Percentiles rank a stretch among this genome's conserved stretches.
Conservation (phyloP, 2,113 vertebrate genomes). For the Brachypteracias leptosomus region DNA sequence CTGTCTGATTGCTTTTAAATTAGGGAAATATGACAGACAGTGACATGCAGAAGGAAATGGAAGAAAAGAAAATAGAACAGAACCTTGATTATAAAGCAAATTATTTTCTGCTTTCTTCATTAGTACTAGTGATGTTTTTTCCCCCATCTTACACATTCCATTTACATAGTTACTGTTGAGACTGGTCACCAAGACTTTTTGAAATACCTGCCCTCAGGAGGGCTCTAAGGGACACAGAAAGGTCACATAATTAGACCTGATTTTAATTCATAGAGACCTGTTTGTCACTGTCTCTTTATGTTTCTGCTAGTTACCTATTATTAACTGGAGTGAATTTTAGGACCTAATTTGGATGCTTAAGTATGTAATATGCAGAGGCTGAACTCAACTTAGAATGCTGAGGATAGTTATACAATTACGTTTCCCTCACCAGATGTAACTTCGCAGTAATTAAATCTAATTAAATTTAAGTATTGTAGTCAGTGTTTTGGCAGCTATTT, state of each 20-base stretch:
- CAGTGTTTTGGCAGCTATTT: constrained; percentile 64
- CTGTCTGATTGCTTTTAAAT: constrained; percentile 37
- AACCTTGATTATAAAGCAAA: constrained; percentile 25
- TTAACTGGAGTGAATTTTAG: constrained; percentile 82
- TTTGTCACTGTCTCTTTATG: constrained; percentile 71
- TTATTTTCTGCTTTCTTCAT: constrained; percentile 36
- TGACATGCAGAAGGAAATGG: constrained; percentile 35
- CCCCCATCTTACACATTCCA: constrained; percentile 74
- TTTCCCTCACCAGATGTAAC: constrained; percentile 68
- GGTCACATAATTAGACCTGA: constrained; percentile 84
- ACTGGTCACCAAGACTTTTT: constrained; percentile 76
- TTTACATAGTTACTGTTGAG: constrained; percentile 81
- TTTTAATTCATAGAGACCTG: constrained; percentile 84
- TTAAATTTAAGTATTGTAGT: constrained; percentile 57
- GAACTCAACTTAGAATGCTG: constrained; percentile 60
- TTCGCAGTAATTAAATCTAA: constrained; percentile 67
- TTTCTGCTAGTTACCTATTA: constrained; percentile 80
- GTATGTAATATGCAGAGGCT: constrained; percentile 64
- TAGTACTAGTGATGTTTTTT: background rate
- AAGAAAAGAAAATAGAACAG: constrained; percentile 50
- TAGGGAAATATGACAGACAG: constrained; percentile 24
- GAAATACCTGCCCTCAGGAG: constrained; percentile 74
- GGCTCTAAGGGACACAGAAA: constrained; percentile 68
- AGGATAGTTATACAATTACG: constrained; percentile 55
- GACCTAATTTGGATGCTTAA: constrained; percentile 68